Percentiles rank a stretch among this genome's conserved stretches.
These are phyloP conservation scores for Melanostoma scalare DNA, from an alignment of 2,888 invertebrate genomes.

Conservation along the genomic window DNA sequence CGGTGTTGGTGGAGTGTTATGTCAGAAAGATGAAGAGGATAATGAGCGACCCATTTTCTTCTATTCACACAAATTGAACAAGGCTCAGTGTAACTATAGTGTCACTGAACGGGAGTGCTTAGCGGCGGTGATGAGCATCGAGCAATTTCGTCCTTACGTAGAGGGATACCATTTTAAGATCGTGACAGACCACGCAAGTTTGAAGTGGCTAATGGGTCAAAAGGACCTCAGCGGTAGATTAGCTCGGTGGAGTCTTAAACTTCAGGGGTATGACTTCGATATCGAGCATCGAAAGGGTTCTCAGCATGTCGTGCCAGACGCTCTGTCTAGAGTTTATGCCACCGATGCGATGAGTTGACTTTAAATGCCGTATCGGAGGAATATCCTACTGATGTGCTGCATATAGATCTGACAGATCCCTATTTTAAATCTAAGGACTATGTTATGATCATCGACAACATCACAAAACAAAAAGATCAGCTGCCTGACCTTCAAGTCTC, in stretches of 20 bases:
- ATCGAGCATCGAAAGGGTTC: not conserved
- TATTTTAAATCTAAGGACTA: too few relatives aligned
- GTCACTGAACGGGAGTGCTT: conserved; percentile 45
- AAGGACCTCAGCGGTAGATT: conserved; percentile 74
- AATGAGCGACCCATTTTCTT: too few relatives aligned
- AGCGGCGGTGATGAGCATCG: conserved; percentile 23
- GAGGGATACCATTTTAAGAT: conserved; percentile 71
- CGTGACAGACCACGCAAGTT: conserved; percentile 74
- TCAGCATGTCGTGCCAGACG: not conserved
- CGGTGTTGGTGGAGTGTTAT: too few relatives aligned
- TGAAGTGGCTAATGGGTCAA: conserved; percentile 74
- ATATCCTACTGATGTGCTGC: too few relatives aligned
- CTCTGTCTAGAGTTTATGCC: too few relatives aligned
- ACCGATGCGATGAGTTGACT: too few relatives aligned
- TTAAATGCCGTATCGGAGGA: too few relatives aligned
- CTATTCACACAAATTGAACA: conserved; percentile 15
- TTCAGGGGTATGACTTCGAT: conserved; percentile 58
- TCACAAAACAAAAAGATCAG: too few relatives aligned
- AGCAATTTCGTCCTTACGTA: conserved; percentile 51
- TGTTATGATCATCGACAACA: too few relatives aligned
- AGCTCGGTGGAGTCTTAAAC: conserved; percentile 71
- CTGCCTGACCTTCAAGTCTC: too few relatives aligned
- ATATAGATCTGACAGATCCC: too few relatives aligned
- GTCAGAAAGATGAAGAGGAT: too few relatives aligned
- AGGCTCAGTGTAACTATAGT: conserved; percentile 32